Percentiles rank a stretch among this genome's conserved stretches.
phyloP scores from a whole-genome alignment of 2,888 invertebrate species.

The Malthinus seriepunctatus region DNA sequence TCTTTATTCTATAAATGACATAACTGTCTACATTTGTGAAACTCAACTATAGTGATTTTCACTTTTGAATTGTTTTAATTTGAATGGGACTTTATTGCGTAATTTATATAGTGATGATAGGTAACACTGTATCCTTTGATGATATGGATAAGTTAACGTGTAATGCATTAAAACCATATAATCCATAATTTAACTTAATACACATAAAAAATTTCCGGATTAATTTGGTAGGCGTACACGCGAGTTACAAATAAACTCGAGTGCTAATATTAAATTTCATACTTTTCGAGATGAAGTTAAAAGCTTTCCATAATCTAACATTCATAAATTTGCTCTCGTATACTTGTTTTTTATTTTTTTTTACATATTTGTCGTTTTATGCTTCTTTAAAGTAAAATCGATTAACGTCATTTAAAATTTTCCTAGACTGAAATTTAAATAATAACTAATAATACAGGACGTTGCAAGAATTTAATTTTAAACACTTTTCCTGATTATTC shows the following conservation, averaged over 20 bases:
- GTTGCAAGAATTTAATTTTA: too few relatives aligned
- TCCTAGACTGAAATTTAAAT: too few relatives aligned
- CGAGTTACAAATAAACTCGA: constrained; percentile 9
- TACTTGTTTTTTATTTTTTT: constrained; percentile 4
- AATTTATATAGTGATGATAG: constrained; percentile 5
- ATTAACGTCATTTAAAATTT: background rate
- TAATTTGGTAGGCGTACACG: background rate
- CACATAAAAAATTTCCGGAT: constrained; percentile 1
- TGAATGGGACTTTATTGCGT: constrained; percentile 10
- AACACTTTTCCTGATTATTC: too few relatives aligned
- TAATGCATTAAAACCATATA: constrained; percentile 20
- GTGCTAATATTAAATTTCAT: constrained; percentile 18
- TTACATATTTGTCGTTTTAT: background rate
- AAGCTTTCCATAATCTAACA: constrained; percentile 24
- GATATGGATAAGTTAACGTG: constrained; percentile 9
- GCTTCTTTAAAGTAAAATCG: constrained; percentile 4
- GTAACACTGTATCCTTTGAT: constrained; percentile 14
- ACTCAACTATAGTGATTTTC: too few relatives aligned
- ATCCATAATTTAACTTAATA: background rate
- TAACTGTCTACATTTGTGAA: too few relatives aligned
- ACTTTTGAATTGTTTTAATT: background rate
- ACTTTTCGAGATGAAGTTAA: constrained; percentile 21
- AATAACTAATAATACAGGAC: too few relatives aligned
- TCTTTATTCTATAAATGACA: too few relatives aligned
- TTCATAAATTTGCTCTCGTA: constrained; percentile 19